Base-by-base conservation (phyloP, 1,140 invertebrate genomes). In the Dicyema japonicum region DNA sequence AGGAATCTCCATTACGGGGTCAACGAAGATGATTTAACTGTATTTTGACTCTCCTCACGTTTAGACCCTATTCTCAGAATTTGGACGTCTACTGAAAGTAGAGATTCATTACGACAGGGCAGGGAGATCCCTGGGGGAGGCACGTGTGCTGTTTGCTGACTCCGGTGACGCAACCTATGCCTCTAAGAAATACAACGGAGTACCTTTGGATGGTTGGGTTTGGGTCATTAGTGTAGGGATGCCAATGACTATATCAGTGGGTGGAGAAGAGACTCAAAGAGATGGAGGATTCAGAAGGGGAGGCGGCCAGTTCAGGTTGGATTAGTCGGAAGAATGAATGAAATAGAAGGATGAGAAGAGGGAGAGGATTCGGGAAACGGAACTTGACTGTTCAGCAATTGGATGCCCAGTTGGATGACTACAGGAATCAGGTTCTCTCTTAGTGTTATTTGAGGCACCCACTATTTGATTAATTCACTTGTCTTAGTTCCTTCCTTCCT, bases 171-270 rank as follows among this genome's bases (percentile, higher is more conserved):
- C 80, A 1, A 62, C 80, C 15, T 74, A 76, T 50, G 82, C 82
- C 7, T 69, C 88, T 63, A 80, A 82, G 50, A 75, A 88, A 46
- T 94, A 94, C 47, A 82, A 90, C 57, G 74, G 74, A 33, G 75
- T 92, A 19, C 78, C 76, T 12, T 54, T 92, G 24, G 80, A 92
- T 61, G 80, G 68, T 16, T n/a, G n/a, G n/a, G n/a, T n/a, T n/a
- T n/a, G n/a, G n/a, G n/a, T n/a, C n/a, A n/a, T n/a, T n/a, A n/a
- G n/a, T n/a, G n/a, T n/a, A n/a, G n/a, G n/a, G n/a, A n/a, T n/a
- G n/a, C n/a, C n/a, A n/a, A n/a, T n/a, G n/a, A n/a, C n/a, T n/a
- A n/a, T n/a, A n/a, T n/a, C n/a, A n/a, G n/a, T n/a, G n/a, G n/a
- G n/a, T n/a, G n/a, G n/a, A n/a, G n/a, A n/a, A n/a, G n/a, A n/a